These are phyloP conservation scores for Acyrthosiphon pisum DNA, from an alignment of 1,140 invertebrate genomes.

Conservation along the genomic window DNA sequence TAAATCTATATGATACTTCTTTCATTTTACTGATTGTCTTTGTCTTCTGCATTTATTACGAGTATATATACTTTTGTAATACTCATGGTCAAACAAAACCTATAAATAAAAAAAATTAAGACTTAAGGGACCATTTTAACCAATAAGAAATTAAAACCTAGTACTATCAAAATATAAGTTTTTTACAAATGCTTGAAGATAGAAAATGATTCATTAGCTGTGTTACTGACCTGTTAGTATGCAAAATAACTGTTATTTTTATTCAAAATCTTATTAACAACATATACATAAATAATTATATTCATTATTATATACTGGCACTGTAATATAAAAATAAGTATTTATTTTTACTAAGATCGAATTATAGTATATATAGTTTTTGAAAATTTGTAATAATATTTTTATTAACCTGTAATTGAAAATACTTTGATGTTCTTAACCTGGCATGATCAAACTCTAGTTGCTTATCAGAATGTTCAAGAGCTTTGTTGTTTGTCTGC, in stretches of 20 bases:
- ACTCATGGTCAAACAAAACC: background rate
- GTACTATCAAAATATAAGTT: background rate
- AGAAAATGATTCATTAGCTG: too few species aligned
- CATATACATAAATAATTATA: background rate
- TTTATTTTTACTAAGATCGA: background rate
- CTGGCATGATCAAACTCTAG: slow-evolving; percentile 86
- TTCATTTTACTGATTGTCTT: background rate
- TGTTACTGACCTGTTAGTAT: background rate
- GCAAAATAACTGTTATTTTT: background rate
- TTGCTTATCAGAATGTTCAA: slow-evolving; percentile 81
- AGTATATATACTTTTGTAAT: background rate
- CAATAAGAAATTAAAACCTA: background rate
- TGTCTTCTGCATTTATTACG: background rate
- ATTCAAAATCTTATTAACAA: background rate
- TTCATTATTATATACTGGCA: slow-evolving; percentile 67
- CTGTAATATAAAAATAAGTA: slow-evolving; percentile 64
- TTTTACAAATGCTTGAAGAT: too few species aligned
- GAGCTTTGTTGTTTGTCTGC: slow-evolving; percentile 72
- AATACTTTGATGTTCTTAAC: slow-evolving; percentile 64
- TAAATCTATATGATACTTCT: background rate
- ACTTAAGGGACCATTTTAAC: background rate
- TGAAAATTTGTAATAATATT: too few species aligned
- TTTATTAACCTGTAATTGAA: background rate
- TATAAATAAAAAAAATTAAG: background rate
- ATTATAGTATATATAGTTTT: too few species aligned